Evolutionary conservation across 1,140 invertebrate species (phyloP).

Genomic region (Bombus breviceps): DNA sequence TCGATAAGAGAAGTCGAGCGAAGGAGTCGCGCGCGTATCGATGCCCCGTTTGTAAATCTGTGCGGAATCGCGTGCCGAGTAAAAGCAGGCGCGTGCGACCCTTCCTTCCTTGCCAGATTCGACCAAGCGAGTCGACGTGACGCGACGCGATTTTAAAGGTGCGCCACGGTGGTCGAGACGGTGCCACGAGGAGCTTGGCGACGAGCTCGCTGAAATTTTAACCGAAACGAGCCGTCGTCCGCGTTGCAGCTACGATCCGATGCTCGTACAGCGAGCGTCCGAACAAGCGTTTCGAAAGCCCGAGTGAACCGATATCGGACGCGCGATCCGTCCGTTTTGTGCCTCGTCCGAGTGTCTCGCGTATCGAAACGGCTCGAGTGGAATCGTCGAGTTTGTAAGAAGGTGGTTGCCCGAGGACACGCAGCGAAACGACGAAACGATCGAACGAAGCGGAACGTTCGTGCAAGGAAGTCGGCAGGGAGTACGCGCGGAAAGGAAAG

Average conservation of each 20-base stretch:
- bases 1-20: not conserved
- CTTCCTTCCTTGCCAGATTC: not conserved
- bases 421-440: not conserved
- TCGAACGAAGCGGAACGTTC: not conserved
- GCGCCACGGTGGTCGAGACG: conserved; percentile 35
- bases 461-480: too few relatives aligned
- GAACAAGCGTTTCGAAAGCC: not conserved
- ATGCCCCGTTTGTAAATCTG: conserved; percentile 9
- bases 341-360: not conserved
- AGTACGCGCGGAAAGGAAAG: not conserved
- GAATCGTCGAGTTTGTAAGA: conserved; percentile 32
- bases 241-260: not conserved
- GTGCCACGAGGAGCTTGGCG: conserved; percentile 25
- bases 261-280: not conserved
- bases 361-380: conserved; percentile 30
- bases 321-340: conserved; percentile 20
- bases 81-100: conserved; percentile 38
- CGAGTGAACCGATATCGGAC: not conserved
- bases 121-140: not conserved
- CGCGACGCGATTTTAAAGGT: conserved; percentile 32
- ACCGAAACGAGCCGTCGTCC: too few relatives aligned
- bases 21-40: conserved; percentile 4
- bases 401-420: not conserved
- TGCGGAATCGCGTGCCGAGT: not conserved
- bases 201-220: not conserved